phyloP scores from a whole-genome alignment of 2,888 invertebrate genomes.

The Torymus tubicola region DNA sequence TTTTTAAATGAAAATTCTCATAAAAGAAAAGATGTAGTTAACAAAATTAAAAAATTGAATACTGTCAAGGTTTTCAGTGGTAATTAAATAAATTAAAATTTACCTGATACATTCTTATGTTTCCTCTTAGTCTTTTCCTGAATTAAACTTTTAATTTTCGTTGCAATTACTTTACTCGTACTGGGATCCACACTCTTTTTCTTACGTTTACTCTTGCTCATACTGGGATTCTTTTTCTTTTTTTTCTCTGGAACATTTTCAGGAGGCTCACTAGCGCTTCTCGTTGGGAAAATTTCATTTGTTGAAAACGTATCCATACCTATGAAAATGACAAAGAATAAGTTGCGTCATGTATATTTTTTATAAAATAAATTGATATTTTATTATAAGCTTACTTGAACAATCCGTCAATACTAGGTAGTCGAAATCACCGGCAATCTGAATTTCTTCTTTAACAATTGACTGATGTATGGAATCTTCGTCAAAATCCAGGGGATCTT shows the following conservation, averaged over 20 bases:
- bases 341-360: too few species aligned
- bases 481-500: conserved; percentile 6
- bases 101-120: too few species aligned
- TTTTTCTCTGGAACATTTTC: neutral
- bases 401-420: neutral
- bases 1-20: too few species aligned
- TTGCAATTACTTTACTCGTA: too few species aligned
- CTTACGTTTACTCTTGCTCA: neutral
- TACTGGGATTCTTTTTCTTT: neutral
- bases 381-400: neutral
- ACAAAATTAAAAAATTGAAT: too few species aligned
- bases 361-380: too few species aligned
- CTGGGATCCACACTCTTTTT: too few species aligned
- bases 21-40: too few species aligned
- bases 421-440: neutral
- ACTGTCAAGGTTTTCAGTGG: too few species aligned
- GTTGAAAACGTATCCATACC: neutral
- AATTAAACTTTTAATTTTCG: too few species aligned
- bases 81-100: too few species aligned
- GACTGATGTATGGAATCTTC: neutral
- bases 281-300: neutral
- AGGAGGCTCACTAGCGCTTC: neutral
- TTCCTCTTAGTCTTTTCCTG: too few species aligned
- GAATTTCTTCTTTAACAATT: neutral
- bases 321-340: neutral